These are phyloP conservation scores for Ormyrus labotus DNA, from an alignment of 2,888 invertebrate genomes.

Conservation along the genomic window DNA sequence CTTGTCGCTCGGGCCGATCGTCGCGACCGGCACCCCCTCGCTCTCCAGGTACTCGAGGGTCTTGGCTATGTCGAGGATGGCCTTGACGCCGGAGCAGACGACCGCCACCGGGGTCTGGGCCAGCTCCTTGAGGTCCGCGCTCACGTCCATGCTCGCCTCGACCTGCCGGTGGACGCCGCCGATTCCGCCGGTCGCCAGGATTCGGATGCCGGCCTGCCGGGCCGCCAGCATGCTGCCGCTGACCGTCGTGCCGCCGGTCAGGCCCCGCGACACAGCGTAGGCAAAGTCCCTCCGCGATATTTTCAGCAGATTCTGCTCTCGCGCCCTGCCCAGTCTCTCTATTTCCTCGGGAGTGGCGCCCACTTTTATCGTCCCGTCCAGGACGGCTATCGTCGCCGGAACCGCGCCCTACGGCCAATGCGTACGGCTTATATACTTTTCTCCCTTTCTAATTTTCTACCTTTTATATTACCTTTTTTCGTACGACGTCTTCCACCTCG, in stretches of 20 bases:
- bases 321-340: constrained; percentile 79
- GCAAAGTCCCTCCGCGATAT: constrained; percentile 93
- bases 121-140: constrained; percentile 95
- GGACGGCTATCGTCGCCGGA: constrained; percentile 95
- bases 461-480: constrained; percentile 78
- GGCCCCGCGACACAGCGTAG: constrained; percentile 81
- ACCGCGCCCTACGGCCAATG: constrained; percentile 81
- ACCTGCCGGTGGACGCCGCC: constrained; percentile 97
- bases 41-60: constrained; percentile 98
- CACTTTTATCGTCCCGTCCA: constrained; percentile 88
- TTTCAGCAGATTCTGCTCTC: constrained; percentile 81
- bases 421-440: too few species aligned
- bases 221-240: constrained; percentile 94
- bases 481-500: constrained; percentile 87
- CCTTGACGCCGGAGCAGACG: constrained; percentile 97
- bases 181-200: constrained; percentile 96
- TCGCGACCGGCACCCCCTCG: constrained; percentile 93
- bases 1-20: constrained; percentile 80
- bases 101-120: constrained; percentile 92
- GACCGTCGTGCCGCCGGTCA: constrained; percentile 96
- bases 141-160: constrained; percentile 92
- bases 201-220: constrained; percentile 86
- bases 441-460: too few species aligned
- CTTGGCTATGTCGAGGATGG: constrained; percentile 95
- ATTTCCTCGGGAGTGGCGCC: constrained; percentile 84